phyloP scores from a whole-genome alignment of 2,888 invertebrate species.

The Eristalinus sepulchralis region DNA sequence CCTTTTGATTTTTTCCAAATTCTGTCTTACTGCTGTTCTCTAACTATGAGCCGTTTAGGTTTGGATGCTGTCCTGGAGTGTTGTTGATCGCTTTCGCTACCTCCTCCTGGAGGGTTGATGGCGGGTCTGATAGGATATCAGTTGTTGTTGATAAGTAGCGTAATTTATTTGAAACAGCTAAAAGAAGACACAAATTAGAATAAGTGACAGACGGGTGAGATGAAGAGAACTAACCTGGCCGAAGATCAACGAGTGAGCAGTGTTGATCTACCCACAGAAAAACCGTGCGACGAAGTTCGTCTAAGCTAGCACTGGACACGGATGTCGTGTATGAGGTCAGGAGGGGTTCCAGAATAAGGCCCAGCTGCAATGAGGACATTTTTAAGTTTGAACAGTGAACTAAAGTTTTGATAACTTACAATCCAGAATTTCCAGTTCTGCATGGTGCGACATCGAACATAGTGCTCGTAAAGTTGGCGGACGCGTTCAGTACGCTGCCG shows the following conservation, averaged over 20 bases:
- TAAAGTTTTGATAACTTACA: slow-evolving; percentile 83
- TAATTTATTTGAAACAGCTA: slow-evolving; percentile 95
- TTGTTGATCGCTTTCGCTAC: slow-evolving; percentile 88
- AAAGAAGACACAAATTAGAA: slow-evolving; percentile 75
- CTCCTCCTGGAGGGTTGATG: slow-evolving; percentile 92
- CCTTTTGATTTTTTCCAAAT: background rate
- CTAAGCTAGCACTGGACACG: slow-evolving; percentile 94
- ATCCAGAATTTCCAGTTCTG: slow-evolving; percentile 99
- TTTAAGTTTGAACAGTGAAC: background rate
- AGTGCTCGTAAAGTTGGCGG: slow-evolving; percentile 96
- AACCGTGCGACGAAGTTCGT: slow-evolving; percentile 95
- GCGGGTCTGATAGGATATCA: slow-evolving; percentile 94
- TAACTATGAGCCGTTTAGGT: slow-evolving; percentile 74
- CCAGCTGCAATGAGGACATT: slow-evolving; percentile 85
- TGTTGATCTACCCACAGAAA: slow-evolving; percentile 98
- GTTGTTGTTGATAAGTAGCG: slow-evolving; percentile 95
- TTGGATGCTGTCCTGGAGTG: slow-evolving; percentile 79
- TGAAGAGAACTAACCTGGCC: slow-evolving; percentile 87
- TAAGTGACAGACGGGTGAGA: background rate
- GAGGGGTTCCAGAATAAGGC: slow-evolving; percentile 93
- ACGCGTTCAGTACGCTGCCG: slow-evolving; percentile 94
- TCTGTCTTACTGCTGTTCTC: background rate
- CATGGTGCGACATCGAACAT: slow-evolving; percentile 91
- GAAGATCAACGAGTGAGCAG: slow-evolving; percentile 95
- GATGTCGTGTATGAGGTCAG: slow-evolving; percentile 95